Percentiles rank a stretch among this genome's conserved stretches.
phyloP scores from a whole-genome alignment of 2,888 invertebrate genomes.

The Priocnemis perturbator region DNA sequence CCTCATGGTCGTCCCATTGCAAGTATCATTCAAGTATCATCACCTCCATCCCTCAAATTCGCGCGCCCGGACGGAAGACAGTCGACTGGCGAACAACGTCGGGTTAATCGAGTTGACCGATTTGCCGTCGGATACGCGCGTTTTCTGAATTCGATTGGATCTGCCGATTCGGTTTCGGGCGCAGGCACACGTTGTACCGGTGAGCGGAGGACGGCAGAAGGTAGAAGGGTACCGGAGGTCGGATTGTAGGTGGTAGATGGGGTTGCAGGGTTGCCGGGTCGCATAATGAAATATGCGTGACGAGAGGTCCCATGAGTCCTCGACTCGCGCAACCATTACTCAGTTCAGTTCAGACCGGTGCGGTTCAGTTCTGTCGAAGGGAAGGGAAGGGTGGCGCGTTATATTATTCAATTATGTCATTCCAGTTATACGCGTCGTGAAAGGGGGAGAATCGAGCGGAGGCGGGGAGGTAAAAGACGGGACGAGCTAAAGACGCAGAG shows the following conservation, averaged over 20 bases:
- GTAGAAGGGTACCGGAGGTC: slow-evolving; percentile 17
- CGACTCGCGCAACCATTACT: slow-evolving; percentile 66
- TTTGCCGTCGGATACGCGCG: slow-evolving; percentile 21
- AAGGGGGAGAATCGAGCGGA: slow-evolving; percentile 29
- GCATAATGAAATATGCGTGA: slow-evolving; percentile 73
- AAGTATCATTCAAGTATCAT: too few species aligned
- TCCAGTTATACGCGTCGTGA: slow-evolving; percentile 68
- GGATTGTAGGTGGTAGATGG: slow-evolving; percentile 39
- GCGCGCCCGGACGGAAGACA: slow-evolving; percentile 28
- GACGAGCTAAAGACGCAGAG: slow-evolving; percentile 2
- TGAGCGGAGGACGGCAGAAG: slow-evolving; percentile 19
- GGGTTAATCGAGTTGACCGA: slow-evolving; percentile 47
- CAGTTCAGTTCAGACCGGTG: slow-evolving; percentile 60
- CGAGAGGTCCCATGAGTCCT: slow-evolving; percentile 71
- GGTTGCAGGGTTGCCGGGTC: slow-evolving; percentile 64
- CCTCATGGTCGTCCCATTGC: too few species aligned
- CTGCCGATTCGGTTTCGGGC: slow-evolving; percentile 22
- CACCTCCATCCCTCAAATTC: too few species aligned
- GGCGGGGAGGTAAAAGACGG: slow-evolving; percentile 1
- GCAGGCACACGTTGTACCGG: background rate
- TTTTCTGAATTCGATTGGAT: slow-evolving; percentile 51
- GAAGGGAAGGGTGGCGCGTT: slow-evolving; percentile 63
- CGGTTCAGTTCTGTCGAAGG: slow-evolving; percentile 53
- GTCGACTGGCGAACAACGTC: slow-evolving; percentile 25
- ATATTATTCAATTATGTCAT: slow-evolving; percentile 75